Percentiles rank a stretch among this genome's conserved stretches.
Conservation (phyloP, 1,140 invertebrate species). For the Mya arenaria region DNA sequence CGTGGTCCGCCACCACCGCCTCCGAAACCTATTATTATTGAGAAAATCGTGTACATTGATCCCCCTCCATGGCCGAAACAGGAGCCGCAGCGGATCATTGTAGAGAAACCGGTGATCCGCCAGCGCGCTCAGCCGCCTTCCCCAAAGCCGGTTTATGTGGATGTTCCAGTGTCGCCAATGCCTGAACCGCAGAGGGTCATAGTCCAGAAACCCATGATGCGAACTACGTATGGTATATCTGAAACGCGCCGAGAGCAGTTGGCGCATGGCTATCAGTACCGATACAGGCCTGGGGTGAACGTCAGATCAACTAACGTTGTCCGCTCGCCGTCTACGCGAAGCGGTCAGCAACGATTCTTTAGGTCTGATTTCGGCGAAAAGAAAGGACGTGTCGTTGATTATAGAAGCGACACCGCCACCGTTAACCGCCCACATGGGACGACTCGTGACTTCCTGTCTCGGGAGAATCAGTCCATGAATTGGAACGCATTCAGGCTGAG, state of each 20-base stretch:
- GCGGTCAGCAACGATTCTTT: constrained; percentile 3
- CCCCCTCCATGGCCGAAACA: constrained; percentile 15
- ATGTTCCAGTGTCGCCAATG: neutral
- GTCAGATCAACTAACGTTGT: constrained; percentile 8
- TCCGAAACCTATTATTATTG: constrained; percentile 31
- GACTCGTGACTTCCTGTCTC: constrained; percentile 60
- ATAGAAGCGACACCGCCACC: neutral
- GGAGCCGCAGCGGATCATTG: constrained; percentile 34
- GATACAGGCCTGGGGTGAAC: constrained; percentile 9
- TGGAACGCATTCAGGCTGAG: constrained; percentile 61
- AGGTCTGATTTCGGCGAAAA: constrained; percentile 17
- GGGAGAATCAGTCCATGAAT: constrained; percentile 64
- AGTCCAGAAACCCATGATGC: constrained; percentile 12
- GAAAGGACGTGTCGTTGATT: neutral
- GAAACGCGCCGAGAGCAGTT: neutral
- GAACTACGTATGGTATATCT: constrained; percentile 1
- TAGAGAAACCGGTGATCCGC: constrained; percentile 39
- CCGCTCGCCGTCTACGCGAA: neutral
- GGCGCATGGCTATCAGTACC: neutral
- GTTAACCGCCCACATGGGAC: constrained; percentile 3
- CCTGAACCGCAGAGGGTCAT: constrained; percentile 21
- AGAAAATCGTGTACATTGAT: constrained; percentile 39
- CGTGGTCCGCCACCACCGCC: constrained; percentile 15
- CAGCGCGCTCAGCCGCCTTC: constrained; percentile 12
- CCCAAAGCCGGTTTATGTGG: constrained; percentile 24